Percentiles rank a stretch among this genome's conserved stretches.
phyloP scores from a whole-genome alignment of 2,888 invertebrate species.

The Poecilus cupreus region DNA sequence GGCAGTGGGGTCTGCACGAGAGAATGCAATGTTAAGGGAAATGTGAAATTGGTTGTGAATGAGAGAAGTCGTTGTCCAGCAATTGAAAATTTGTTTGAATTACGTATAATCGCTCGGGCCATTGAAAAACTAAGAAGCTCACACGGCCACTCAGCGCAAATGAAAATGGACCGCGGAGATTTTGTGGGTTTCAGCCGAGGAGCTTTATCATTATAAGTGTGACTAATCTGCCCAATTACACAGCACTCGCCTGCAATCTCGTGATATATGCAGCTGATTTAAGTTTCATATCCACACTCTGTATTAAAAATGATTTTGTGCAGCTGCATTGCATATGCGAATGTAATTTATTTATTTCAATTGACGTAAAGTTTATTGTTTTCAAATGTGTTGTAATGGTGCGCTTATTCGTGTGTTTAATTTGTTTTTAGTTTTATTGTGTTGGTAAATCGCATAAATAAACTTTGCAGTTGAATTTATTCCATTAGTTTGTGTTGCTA shows the following conservation, averaged over 20 bases:
- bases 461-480: too few species aligned
- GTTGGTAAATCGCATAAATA: too few species aligned
- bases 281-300: neutral
- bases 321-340: neutral
- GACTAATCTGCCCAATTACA: neutral
- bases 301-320: neutral
- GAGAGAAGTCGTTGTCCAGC: too few species aligned
- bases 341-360: too few species aligned
- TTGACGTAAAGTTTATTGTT: too few species aligned
- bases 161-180: neutral
- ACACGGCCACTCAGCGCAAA: neutral
- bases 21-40: neutral
- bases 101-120: neutral
- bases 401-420: too few species aligned
- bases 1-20: neutral
- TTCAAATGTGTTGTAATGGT: too few species aligned
- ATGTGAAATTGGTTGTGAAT: too few species aligned
- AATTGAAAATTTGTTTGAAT: neutral
- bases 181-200: neutral
- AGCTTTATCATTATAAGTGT: neutral
- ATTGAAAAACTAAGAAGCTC: neutral
- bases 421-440: too few species aligned
- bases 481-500: too few species aligned
- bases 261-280: neutral
- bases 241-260: neutral